Conservation (phyloP, 2,888 invertebrate species). For the Colostygia pectinataria region DNA sequence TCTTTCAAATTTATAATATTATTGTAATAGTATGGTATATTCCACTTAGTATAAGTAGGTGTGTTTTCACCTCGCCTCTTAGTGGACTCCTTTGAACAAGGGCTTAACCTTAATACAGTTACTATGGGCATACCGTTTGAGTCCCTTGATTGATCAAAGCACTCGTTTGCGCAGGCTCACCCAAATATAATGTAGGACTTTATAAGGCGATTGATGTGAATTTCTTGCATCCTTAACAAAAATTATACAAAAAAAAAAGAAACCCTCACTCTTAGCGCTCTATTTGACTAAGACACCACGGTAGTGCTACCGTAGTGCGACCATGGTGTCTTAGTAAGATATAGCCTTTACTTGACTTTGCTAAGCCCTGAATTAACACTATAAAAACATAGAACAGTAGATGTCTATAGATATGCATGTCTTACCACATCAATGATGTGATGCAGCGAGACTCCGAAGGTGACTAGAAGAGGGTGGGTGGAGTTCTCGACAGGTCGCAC, state of each 20-base stretch:
- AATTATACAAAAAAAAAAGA: no score
- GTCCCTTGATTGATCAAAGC: constrained; percentile 24
- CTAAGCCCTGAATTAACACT: no score
- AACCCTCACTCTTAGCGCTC: no score
- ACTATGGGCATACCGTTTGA: constrained; percentile 1
- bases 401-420: no score
- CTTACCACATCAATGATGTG: constrained; percentile 94
- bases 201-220: constrained; percentile 12
- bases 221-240: constrained; percentile 7
- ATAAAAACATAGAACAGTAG: no score
- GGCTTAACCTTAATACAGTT: constrained; percentile 10
- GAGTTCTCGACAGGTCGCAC: constrained; percentile 91
- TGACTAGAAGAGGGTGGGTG: constrained; percentile 88
- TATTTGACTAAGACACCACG: no score
- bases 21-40: no score
- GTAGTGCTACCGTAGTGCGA: no score
- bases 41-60: no score
- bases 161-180: constrained; percentile 11
- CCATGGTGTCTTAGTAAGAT: no score
- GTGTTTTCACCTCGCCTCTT: background rate
- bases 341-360: no score
- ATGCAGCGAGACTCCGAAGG: constrained; percentile 91
- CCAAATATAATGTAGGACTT: constrained; percentile 6
- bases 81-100: background rate
- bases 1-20: no score